phyloP scores from a whole-genome alignment of 2,113 vertebrate species.

The Tricholaema leucomelas region DNA sequence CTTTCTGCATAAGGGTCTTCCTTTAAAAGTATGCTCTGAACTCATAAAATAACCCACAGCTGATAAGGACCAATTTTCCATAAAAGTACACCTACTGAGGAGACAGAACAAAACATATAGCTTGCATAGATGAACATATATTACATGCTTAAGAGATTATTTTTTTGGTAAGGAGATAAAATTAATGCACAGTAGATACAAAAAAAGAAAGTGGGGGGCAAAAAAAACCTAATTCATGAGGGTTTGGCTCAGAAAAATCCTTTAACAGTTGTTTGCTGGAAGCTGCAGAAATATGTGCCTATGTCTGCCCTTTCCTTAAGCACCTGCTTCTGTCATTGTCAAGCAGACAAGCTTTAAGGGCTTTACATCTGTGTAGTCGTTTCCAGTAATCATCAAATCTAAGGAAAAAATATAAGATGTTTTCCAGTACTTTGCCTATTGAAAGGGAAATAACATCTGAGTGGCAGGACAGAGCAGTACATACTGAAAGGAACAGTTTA shows the following conservation, averaged over 20 bases:
- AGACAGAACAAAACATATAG: background rate
- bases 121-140: background rate
- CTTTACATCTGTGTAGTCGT: background rate
- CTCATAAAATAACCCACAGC: slow-evolving; percentile 1
- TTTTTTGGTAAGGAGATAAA: too few relatives aligned
- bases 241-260: background rate
- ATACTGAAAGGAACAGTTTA: background rate
- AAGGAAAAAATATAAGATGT: background rate
- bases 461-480: background rate
- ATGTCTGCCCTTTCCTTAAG: background rate
- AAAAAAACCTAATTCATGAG: background rate
- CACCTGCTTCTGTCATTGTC: background rate
- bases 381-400: background rate
- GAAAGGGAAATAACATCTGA: background rate
- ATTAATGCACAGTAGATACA: background rate
- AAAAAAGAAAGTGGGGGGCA: background rate
- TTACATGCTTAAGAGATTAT: background rate
- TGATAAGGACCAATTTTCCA: background rate
- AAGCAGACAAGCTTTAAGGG: background rate
- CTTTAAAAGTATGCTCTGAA: slow-evolving; percentile 26
- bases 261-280: background rate
- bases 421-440: background rate
- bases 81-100: background rate
- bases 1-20: background rate
- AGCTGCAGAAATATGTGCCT: background rate